phyloP scores from a whole-genome alignment of 2,888 invertebrate genomes.

The Elmis aenea region DNA sequence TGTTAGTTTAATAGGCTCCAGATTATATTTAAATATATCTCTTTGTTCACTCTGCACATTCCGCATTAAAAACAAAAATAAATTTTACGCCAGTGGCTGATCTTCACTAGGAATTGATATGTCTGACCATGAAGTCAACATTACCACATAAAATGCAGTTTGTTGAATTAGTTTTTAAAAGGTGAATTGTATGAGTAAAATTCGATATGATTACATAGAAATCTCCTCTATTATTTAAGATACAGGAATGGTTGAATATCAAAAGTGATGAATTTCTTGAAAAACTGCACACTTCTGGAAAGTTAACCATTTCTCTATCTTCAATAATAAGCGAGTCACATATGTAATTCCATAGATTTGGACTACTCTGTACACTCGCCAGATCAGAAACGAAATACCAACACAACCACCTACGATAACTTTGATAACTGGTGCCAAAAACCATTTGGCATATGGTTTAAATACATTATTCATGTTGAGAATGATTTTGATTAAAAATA shows the following conservation, averaged over 20 bases:
- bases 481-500: slow-evolving; percentile 60
- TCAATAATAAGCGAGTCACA: too few relatives aligned
- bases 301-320: too few relatives aligned
- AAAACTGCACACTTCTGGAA: too few relatives aligned
- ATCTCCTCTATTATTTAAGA: too few relatives aligned
- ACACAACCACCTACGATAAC: slow-evolving; percentile 47
- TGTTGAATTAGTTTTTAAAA: too few relatives aligned
- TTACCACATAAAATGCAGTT: slow-evolving; percentile 35
- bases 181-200: too few relatives aligned
- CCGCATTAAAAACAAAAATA: slow-evolving; percentile 52
- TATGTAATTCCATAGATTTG: too few relatives aligned
- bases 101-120: slow-evolving; percentile 44
- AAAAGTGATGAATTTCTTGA: too few relatives aligned
- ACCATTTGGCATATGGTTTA: slow-evolving; percentile 45
- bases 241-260: too few relatives aligned
- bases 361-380: slow-evolving; percentile 43
- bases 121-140: slow-evolving; percentile 55
- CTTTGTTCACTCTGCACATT: slow-evolving; percentile 48
- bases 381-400: slow-evolving; percentile 62
- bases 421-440: slow-evolving; percentile 50
- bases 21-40: slow-evolving; percentile 56
- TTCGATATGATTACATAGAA: too few relatives aligned
- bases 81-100: slow-evolving; percentile 41
- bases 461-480: slow-evolving; percentile 53
- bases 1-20: slow-evolving; percentile 53